Percentiles rank a stretch among this genome's conserved stretches.
Evolutionary conservation across 2,888 invertebrate species (phyloP).

Genomic region (Seladonia tumulorum): DNA sequence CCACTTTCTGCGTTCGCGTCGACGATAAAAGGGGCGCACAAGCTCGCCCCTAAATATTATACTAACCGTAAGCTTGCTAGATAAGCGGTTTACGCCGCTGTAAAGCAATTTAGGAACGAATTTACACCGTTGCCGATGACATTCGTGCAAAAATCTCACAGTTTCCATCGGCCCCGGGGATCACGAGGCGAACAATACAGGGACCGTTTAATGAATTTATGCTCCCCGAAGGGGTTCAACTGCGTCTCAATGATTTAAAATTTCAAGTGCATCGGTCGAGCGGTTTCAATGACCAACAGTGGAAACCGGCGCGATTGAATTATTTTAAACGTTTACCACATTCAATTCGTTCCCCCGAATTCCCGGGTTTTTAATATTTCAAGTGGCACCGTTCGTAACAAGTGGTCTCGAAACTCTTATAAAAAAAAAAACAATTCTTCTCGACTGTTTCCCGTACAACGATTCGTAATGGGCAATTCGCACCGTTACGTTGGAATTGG

Average conservation of each 20-base stretch:
- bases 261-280: not conserved
- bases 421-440: not conserved
- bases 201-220: not conserved
- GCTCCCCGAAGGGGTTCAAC: not conserved
- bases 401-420: not conserved
- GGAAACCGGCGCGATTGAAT: not conserved
- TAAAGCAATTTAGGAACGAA: conserved; percentile 7
- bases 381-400: not conserved
- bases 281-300: not conserved
- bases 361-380: conserved; percentile 9
- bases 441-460: conserved; percentile 1
- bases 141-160: not conserved
- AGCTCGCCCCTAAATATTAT: conserved; percentile 13
- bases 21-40: not conserved
- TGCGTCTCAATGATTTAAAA: not conserved
- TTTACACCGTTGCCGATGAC: not conserved
- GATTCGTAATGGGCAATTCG: not conserved
- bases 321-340: conserved; percentile 16
- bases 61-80: conserved; percentile 1
- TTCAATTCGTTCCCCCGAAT: not conserved
- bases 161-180: not conserved
- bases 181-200: no score
- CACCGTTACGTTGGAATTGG: not conserved
- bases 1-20: not conserved
- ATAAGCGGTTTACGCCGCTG: not conserved